Evolutionary conservation across 2,113 vertebrate species (phyloP).

Genomic region (Coturnix japonica): DNA sequence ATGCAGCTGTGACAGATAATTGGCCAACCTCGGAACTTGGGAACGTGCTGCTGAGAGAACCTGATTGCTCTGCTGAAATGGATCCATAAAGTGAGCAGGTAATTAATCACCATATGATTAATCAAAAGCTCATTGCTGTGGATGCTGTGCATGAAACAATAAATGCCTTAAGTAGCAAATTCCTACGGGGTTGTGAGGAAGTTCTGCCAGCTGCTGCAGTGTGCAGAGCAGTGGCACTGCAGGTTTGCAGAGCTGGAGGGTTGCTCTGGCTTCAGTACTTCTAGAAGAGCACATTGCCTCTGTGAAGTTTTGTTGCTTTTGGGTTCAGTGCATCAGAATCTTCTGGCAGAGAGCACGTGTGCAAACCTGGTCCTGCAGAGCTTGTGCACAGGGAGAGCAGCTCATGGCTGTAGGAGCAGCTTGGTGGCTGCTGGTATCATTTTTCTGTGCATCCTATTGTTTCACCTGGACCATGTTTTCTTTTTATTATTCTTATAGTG

Average conservation of each 20-base stretch:
- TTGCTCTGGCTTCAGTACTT: background rate
- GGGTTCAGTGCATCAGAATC: background rate
- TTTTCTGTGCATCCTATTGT: background rate
- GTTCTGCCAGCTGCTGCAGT: background rate
- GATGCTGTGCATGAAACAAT: slow-evolving; percentile 9
- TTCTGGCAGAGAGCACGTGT: background rate
- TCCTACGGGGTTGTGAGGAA: background rate
- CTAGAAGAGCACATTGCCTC: background rate
- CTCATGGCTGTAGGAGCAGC: background rate
- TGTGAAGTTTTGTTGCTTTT: background rate
- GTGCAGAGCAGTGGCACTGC: background rate
- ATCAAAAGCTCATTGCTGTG: background rate
- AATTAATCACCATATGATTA: slow-evolving; percentile 61
- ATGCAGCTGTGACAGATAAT: background rate
- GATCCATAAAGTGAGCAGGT: background rate
- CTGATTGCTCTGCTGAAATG: slow-evolving; percentile 25
- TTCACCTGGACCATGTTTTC: background rate
- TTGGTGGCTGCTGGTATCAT: background rate
- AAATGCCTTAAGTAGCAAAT: slow-evolving; percentile 15
- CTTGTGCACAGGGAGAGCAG: background rate
- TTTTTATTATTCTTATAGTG: background rate
- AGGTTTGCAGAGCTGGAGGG: background rate
- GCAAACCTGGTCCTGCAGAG: background rate
- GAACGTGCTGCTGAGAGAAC: background rate
- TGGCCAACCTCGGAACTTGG: background rate